These are phyloP conservation scores for Cettia cetti DNA, from an alignment of 2,113 vertebrate genomes.

Conservation along the genomic window DNA sequence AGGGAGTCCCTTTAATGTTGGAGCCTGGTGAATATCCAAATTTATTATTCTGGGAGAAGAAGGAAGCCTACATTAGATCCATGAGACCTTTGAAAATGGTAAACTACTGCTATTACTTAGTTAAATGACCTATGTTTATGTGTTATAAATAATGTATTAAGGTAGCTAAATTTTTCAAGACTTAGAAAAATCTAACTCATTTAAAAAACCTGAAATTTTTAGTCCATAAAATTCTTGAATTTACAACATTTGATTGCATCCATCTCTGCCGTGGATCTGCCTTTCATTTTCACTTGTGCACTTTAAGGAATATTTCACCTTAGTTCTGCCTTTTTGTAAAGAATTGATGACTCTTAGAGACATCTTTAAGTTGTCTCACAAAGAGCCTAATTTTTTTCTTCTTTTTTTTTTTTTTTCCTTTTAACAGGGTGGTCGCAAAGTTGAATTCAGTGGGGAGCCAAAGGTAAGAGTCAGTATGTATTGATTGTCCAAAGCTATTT, in stretches of 20 bases:
- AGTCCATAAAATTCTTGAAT: neutral
- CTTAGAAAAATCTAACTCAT: neutral
- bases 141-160: neutral
- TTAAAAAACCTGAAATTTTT: neutral
- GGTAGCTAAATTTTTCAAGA: neutral
- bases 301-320: neutral
- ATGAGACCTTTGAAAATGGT: conserved; percentile 92
- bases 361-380: neutral
- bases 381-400: neutral
- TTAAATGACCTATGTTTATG: neutral
- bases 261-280: neutral
- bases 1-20: conserved; percentile 83
- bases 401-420: neutral
- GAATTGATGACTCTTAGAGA: neutral
- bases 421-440: conserved; percentile 86
- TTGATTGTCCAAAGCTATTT: neutral
- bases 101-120: neutral
- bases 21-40: conserved; percentile 89
- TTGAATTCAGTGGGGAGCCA: conserved; percentile 84
- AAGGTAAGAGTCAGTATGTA: conserved; percentile 78
- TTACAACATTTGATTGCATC: neutral
- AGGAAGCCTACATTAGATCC: conserved; percentile 87
- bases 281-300: neutral
- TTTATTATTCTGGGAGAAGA: conserved; percentile 87
- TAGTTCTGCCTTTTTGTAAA: neutral